A percentile compares a stretch with the other conserved stretches of the same genome.
phyloP scores from a whole-genome alignment of 2,797 vertebrate species.

The Scomberomorus guttatus region DNA sequence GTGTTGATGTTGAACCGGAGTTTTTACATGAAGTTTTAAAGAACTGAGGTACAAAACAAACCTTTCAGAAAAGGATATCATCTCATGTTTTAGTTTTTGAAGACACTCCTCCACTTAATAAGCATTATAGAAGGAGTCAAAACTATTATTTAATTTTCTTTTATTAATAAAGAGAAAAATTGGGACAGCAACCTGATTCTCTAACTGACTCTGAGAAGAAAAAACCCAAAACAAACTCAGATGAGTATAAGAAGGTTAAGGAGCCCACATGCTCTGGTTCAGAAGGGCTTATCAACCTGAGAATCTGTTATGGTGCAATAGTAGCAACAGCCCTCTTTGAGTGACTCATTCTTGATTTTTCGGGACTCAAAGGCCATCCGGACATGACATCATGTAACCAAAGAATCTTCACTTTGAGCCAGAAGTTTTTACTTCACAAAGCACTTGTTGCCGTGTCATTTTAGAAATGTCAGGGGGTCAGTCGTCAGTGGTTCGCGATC shows the following conservation, averaged over 20 bases:
- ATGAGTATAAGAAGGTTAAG: conserved; percentile 29
- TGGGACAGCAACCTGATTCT: conserved; percentile 29
- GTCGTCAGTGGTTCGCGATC: conserved; percentile 19
- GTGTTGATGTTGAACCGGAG: conserved; percentile 31
- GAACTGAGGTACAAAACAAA: conserved; percentile 51
- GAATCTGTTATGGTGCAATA: conserved; percentile 83
- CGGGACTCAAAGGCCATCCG: conserved; percentile 42
- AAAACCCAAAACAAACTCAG: conserved; percentile 22
- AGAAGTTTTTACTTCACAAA: conserved; percentile 47
- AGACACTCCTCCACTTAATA: conserved; percentile 66
- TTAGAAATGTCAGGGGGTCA: conserved; percentile 24
- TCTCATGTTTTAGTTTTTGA: conserved; percentile 65
- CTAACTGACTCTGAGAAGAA: conserved; percentile 26
- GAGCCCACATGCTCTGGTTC: conserved; percentile 35
- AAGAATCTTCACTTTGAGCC: conserved; percentile 63
- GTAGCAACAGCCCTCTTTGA: conserved; percentile 52
- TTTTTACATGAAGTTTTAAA: conserved; percentile 48
- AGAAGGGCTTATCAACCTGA: conserved; percentile 55
- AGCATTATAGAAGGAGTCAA: conserved; percentile 48
- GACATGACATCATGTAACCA: conserved; percentile 45
- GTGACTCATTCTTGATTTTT: conserved; percentile 46
- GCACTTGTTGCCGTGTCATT: conserved; percentile 53
- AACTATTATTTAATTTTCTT: conserved; percentile 78
- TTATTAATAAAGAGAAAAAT: conserved; percentile 43
- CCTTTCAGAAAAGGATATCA: conserved; percentile 65